These are phyloP conservation scores for Wasmannia auropunctata DNA, from an alignment of 1,140 invertebrate species.

Conservation along the genomic window DNA sequence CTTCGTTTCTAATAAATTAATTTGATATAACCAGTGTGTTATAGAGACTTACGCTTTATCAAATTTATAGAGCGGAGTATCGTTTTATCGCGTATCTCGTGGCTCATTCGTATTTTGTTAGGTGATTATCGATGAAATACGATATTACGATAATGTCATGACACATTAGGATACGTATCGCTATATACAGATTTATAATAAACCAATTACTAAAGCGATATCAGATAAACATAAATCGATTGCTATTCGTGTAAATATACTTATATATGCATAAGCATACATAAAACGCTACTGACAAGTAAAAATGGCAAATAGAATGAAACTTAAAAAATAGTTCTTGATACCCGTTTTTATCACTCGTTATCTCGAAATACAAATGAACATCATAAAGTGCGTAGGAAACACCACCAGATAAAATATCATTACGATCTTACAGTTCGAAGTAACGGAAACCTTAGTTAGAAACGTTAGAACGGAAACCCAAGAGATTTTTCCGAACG, in stretches of 20 bases:
- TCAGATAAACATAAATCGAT: background rate
- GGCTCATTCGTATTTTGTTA: slow-evolving; percentile 14
- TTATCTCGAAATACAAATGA: background rate
- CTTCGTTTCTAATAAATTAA: slow-evolving; percentile 33
- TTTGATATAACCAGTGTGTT: background rate
- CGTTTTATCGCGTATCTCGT: background rate
- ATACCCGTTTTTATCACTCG: background rate
- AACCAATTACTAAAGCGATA: slow-evolving; percentile 32
- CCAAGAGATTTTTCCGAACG: slow-evolving; percentile 17
- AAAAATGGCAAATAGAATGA: background rate
- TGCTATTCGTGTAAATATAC: too few relatives aligned
- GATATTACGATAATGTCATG: slow-evolving; percentile 32
- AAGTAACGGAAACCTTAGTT: slow-evolving; percentile 2
- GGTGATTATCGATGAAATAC: slow-evolving; percentile 40
- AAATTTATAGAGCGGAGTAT: background rate
- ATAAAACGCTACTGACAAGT: background rate
- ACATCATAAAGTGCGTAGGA: background rate
- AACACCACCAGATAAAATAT: slow-evolving; percentile 20
- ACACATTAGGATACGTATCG: slow-evolving; percentile 35
- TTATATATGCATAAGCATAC: too few relatives aligned
- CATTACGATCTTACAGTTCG: background rate
- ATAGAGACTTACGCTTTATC: background rate
- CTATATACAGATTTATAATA: slow-evolving; percentile 1
- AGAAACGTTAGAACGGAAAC: slow-evolving; percentile 22
- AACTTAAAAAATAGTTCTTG: background rate